Evolutionary conservation across 2,888 invertebrate species (phyloP).

Genomic region (Coremacera marginata): DNA sequence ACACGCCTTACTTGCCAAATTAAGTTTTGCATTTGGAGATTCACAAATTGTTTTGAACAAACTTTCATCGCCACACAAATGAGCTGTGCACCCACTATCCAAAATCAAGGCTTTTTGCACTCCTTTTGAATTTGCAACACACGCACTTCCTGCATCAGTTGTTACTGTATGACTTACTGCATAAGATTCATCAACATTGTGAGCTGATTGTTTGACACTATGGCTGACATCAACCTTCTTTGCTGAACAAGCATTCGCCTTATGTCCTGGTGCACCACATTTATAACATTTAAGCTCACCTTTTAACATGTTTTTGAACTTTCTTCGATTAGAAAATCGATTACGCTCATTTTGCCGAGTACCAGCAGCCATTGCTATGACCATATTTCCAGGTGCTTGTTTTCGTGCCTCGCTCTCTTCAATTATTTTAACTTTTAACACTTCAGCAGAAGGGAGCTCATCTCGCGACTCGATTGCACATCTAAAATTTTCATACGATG

Average conservation of each 20-base stretch:
- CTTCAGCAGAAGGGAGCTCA: constrained; percentile 37
- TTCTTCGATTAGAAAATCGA: not conserved
- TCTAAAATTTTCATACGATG: no score
- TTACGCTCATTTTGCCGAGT: constrained; percentile 4
- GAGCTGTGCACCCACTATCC: constrained; percentile 42
- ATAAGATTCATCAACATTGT: not conserved
- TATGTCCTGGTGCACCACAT: not conserved
- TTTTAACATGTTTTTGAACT: not conserved
- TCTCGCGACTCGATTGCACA: constrained; percentile 43
- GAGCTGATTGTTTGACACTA: not conserved
- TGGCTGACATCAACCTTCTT: not conserved
- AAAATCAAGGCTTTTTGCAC: constrained; percentile 31
- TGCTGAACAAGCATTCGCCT: constrained; percentile 3
- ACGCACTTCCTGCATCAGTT: not conserved
- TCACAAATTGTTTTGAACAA: constrained; percentile 18
- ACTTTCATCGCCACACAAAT: constrained; percentile 40
- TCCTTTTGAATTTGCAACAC: not conserved
- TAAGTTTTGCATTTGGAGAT: constrained; percentile 31
- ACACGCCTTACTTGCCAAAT: constrained; percentile 37
- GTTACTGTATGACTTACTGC: constrained; percentile 7
- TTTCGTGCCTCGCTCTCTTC: constrained; percentile 42
- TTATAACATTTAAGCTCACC: constrained; percentile 4
- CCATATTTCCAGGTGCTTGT: constrained; percentile 29
- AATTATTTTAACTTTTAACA: constrained; percentile 42
- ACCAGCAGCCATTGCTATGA: constrained; percentile 34